Percentiles rank a stretch among this genome's conserved stretches.
phyloP scores from a whole-genome alignment of 2,888 invertebrate species.

The Opisthograptis luteolata region DNA sequence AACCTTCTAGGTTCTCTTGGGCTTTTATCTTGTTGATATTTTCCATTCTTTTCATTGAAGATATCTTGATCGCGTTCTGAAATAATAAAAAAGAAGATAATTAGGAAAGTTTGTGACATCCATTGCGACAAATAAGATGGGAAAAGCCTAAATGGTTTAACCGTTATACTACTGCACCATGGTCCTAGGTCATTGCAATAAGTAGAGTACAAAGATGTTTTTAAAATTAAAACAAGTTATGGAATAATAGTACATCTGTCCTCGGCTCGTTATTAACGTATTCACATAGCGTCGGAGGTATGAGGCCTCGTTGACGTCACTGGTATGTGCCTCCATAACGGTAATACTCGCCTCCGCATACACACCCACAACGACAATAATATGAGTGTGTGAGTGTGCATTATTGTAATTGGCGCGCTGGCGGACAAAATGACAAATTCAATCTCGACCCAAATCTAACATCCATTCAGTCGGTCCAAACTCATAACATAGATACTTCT shows the following conservation, averaged over 20 bases:
- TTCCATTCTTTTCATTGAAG: conserved; percentile 72
- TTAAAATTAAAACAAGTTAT: conserved; percentile 35
- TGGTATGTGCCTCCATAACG: conserved; percentile 83
- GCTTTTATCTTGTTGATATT: conserved; percentile 60
- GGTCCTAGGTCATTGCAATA: neutral
- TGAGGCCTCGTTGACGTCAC: conserved; percentile 81
- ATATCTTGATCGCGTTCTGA: conserved; percentile 83
- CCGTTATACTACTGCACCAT: neutral
- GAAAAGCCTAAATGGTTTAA: no score
- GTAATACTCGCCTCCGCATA: conserved; percentile 78
- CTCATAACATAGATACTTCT: conserved; percentile 22
- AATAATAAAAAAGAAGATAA: conserved; percentile 49
- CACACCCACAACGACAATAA: conserved; percentile 50
- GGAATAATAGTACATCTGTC: conserved; percentile 56
- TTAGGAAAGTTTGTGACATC: neutral
- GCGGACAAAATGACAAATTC: conserved; percentile 66
- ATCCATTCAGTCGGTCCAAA: conserved; percentile 11
- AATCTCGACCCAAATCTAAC: conserved; percentile 71
- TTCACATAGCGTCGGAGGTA: conserved; percentile 74
- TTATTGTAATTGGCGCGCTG: conserved; percentile 69
- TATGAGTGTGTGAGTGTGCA: conserved; percentile 53
- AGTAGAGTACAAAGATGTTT: conserved; percentile 1
- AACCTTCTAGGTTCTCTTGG: conserved; percentile 86
- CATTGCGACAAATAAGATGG: neutral
- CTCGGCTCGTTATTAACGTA: conserved; percentile 70